Conservation (phyloP, 1,140 invertebrate species). For the Platorchestia sp. region DNA sequence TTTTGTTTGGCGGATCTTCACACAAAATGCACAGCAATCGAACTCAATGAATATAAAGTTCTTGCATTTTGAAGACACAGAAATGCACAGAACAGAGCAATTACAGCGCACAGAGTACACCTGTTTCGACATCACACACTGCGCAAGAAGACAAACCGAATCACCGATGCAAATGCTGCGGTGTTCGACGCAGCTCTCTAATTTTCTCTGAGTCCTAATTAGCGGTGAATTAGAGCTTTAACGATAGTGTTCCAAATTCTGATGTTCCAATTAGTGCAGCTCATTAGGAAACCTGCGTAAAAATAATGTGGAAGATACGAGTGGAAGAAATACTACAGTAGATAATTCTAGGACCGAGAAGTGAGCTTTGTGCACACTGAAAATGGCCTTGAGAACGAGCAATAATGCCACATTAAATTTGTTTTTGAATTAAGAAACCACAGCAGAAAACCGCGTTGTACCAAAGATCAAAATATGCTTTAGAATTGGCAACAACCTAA, state of each 20-base stretch:
- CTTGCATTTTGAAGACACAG: background rate
- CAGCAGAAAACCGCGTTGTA: background rate
- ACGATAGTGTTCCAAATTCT: slow-evolving; percentile 50
- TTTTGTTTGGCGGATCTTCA: background rate
- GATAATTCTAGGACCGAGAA: background rate
- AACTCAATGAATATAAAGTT: background rate
- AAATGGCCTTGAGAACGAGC: background rate
- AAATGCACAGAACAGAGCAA: background rate
- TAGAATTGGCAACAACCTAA: background rate
- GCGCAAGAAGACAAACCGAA: background rate
- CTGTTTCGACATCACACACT: background rate
- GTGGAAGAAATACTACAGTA: background rate
- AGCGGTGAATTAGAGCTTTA: background rate
- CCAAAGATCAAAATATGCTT: background rate
- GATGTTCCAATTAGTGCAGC: background rate
- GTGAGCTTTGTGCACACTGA: background rate
- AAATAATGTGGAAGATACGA: background rate
- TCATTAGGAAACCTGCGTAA: background rate
- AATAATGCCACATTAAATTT: background rate
- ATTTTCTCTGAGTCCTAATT: slow-evolving; percentile 21
- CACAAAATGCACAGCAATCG: background rate
- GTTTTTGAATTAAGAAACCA: background rate
- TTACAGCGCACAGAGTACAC: background rate
- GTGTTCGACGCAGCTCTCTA: background rate
- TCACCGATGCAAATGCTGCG: background rate